Evolutionary conservation across 2,888 invertebrate genomes (phyloP).

Genomic region (Eustalomyia histrio): DNA sequence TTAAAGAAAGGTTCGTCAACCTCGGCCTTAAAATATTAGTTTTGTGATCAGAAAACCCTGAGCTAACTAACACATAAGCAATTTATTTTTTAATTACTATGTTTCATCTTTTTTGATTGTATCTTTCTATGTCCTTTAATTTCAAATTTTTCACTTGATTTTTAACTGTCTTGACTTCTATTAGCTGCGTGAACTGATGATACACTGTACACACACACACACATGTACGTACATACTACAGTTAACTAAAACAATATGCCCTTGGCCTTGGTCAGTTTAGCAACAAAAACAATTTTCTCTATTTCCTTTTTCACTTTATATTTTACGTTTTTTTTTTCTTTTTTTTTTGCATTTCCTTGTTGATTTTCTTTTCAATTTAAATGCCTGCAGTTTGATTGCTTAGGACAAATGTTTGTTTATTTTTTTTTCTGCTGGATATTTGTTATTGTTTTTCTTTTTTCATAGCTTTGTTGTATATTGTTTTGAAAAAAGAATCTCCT

Average conservation of each 20-base stretch:
- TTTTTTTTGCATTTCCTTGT: constrained; percentile 37
- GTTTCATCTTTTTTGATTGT: too few species aligned
- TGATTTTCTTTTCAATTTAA: constrained; percentile 37
- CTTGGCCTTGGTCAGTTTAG: constrained; percentile 59
- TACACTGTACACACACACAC: too few species aligned
- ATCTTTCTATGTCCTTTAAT: too few species aligned
- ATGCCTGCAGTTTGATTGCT: constrained; percentile 53
- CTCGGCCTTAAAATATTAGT: too few species aligned
- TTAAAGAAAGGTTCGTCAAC: too few species aligned
- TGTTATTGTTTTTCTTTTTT: background rate
- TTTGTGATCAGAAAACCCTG: too few species aligned
- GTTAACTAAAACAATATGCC: constrained; percentile 36
- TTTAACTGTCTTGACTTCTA: too few species aligned
- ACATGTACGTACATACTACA: too few species aligned
- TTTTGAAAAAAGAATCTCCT: background rate
- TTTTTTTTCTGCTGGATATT: background rate
- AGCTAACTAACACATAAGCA: too few species aligned
- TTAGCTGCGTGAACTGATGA: too few species aligned
- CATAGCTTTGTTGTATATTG: background rate
- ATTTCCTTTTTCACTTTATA: constrained; percentile 40
- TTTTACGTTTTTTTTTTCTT: constrained; percentile 41
- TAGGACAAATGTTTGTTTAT: constrained; percentile 41
- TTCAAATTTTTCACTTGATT: too few species aligned
- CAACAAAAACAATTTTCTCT: constrained; percentile 24
- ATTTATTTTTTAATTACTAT: too few species aligned